Evolutionary conservation across 2,797 vertebrate genomes (phyloP).

Genomic region (Parauchenoglanis punctatus): DNA sequence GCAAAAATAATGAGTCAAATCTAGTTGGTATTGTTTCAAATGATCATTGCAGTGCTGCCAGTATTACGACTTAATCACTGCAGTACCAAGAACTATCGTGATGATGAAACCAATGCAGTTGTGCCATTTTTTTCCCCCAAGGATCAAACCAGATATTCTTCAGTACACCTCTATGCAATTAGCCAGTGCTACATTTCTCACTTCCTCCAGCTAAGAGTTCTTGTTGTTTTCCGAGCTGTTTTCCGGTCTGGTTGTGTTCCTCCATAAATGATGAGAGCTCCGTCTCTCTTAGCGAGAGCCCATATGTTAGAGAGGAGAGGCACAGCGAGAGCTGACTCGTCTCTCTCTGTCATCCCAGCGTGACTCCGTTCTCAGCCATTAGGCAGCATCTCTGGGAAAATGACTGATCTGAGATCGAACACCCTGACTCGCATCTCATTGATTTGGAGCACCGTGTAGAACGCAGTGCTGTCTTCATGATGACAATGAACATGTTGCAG

Average conservation of each 20-base stretch:
- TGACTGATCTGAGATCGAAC: constrained; percentile 26
- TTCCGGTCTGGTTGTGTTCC: constrained; percentile 23
- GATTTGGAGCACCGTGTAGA: constrained; percentile 1
- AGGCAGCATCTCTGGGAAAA: constrained; percentile 32
- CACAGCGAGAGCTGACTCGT: constrained; percentile 36
- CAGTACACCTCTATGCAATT: neutral
- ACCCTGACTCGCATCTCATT: constrained; percentile 29
- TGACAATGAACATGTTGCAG: constrained; percentile 28
- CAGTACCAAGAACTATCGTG: neutral
- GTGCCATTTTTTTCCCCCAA: neutral
- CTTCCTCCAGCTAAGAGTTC: constrained; percentile 15
- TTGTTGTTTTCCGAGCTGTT: constrained; percentile 48
- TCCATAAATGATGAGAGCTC: constrained; percentile 42
- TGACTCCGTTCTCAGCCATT: constrained; percentile 40
- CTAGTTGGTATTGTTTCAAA: neutral
- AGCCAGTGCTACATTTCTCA: neutral
- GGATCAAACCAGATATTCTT: neutral
- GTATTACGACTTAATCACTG: neutral
- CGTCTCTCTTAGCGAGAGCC: constrained; percentile 34
- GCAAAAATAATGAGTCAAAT: neutral
- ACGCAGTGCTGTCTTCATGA: neutral
- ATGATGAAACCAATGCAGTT: neutral
- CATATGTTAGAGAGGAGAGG: constrained; percentile 42
- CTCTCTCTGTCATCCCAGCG: constrained; percentile 43
- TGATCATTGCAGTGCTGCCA: neutral